Percentiles rank a stretch among this genome's conserved stretches.
phyloP scores from a whole-genome alignment of 2,113 vertebrate genomes.

The Ardeotis arabs region DNA sequence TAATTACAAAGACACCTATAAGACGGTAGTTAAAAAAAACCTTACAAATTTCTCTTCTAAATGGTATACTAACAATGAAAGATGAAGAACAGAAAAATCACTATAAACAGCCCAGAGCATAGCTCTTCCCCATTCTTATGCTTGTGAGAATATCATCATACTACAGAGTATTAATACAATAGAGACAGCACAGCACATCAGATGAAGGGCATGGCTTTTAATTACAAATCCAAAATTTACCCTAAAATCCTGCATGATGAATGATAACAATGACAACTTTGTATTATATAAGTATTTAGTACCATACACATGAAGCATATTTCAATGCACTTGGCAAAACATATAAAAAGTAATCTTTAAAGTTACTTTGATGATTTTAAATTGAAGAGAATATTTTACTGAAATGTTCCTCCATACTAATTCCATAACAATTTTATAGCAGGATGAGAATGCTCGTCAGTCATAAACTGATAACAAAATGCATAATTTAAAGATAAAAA shows the following conservation, averaged over 20 bases:
- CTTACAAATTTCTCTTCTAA: neutral
- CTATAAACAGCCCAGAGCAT: neutral
- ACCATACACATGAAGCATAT: neutral
- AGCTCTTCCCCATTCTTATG: neutral
- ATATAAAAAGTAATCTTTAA: neutral
- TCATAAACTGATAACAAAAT: neutral
- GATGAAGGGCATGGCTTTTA: neutral
- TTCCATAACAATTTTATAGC: neutral
- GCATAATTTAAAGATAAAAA: neutral
- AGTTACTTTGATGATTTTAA: neutral
- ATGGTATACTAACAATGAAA: accelerated
- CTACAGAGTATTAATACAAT: neutral
- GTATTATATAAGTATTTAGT: neutral
- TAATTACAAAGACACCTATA: neutral
- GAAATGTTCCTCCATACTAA: neutral
- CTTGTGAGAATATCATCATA: neutral
- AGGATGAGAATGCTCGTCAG: neutral
- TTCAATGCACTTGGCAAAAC: neutral
- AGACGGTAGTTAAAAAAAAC: neutral
- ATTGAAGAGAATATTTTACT: neutral
- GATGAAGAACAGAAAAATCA: neutral
- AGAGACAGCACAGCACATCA: neutral
- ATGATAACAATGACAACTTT: neutral
- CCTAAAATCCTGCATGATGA: neutral
- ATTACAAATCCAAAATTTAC: neutral